phyloP scores from a whole-genome alignment of 2,888 invertebrate species.

The Netelia fuscicornis region DNA sequence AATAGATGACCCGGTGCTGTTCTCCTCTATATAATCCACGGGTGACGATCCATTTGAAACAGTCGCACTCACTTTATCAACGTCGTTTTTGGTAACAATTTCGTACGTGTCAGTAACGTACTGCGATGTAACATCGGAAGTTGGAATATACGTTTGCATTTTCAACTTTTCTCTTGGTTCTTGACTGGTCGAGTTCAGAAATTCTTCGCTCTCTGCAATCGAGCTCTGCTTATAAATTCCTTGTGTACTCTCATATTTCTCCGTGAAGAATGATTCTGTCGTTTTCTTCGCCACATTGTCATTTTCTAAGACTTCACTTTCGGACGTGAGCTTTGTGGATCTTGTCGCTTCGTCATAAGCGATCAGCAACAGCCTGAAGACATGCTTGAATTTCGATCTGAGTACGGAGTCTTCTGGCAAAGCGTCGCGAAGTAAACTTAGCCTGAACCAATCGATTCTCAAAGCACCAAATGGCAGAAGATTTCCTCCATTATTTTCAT shows the following conservation, averaged over 20 bases:
- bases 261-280: neutral
- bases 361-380: constrained; percentile 72
- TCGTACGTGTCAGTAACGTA: neutral
- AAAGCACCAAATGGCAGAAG: constrained; percentile 74
- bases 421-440: constrained; percentile 68
- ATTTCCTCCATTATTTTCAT: constrained; percentile 47
- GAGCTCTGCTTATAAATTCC: neutral
- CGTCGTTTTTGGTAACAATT: neutral
- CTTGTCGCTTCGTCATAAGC: constrained; percentile 66
- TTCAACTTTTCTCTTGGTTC: neutral
- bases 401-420: constrained; percentile 72
- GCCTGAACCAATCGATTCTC: constrained; percentile 75
- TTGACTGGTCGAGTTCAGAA: neutral
- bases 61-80: neutral
- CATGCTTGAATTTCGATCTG: constrained; percentile 69
- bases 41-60: neutral
- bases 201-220: neutral
- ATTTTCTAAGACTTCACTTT: neutral
- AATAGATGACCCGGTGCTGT: neutral
- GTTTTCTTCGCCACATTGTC: neutral
- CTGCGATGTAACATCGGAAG: neutral
- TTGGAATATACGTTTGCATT: neutral
- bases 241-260: neutral
- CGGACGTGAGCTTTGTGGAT: neutral
- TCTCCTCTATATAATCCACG: neutral